Percentiles rank a stretch among this genome's conserved stretches.
phyloP scores from a whole-genome alignment of 1,140 invertebrate species.

The Parapsyche elsis region DNA sequence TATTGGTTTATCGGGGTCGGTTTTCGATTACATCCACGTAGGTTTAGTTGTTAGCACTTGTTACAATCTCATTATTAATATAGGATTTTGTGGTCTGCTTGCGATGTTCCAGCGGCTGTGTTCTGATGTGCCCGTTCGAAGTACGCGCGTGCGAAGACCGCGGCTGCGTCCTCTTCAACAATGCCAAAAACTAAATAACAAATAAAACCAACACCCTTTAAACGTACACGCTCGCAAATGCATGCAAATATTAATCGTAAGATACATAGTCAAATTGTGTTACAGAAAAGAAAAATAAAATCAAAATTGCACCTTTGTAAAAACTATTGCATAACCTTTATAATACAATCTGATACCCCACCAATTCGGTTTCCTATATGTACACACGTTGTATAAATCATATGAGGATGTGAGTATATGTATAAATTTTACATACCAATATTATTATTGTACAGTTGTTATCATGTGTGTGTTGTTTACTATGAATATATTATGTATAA shows the following conservation, averaged over 20 bases:
- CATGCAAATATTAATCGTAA: neutral
- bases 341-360: too few relatives aligned
- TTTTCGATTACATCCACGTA: too few relatives aligned
- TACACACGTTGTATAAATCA: neutral
- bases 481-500: too few relatives aligned
- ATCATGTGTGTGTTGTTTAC: too few relatives aligned
- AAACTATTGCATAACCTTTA: too few relatives aligned
- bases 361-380: too few relatives aligned
- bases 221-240: neutral
- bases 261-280: too few relatives aligned
- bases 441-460: neutral
- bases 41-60: neutral
- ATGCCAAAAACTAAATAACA: neutral
- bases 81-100: slow-evolving; percentile 50
- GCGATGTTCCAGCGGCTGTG: slow-evolving; percentile 48
- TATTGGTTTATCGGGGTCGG: too few relatives aligned
- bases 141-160: neutral
- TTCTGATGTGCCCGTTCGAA: slow-evolving; percentile 4
- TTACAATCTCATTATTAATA: slow-evolving; percentile 32
- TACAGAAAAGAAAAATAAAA: too few relatives aligned
- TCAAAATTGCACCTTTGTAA: too few relatives aligned
- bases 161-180: neutral
- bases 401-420: neutral
- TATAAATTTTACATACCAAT: neutral
- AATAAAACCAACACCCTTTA: neutral